phyloP scores from a whole-genome alignment of 53 echinoderm and acorn worm species.

The Hippasteria phrygiana region DNA sequence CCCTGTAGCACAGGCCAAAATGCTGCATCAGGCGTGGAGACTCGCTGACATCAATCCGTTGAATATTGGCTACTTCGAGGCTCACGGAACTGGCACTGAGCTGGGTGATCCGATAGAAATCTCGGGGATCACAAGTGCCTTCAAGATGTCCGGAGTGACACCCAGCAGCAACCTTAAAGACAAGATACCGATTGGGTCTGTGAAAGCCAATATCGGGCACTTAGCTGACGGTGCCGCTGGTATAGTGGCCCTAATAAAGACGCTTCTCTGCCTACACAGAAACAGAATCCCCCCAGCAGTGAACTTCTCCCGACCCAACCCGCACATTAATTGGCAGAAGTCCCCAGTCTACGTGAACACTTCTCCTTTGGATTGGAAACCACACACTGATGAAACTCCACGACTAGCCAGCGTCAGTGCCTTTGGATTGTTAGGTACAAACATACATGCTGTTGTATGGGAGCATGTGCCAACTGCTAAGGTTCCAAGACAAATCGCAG shows the following conservation, averaged over 20 bases:
- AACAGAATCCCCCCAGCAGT: conserved; percentile 20
- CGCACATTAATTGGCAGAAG: conserved; percentile 43
- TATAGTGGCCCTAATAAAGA: conserved; percentile 27
- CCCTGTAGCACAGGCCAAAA: conserved; percentile 38
- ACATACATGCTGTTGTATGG: conserved; percentile 19
- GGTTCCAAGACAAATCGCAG: background rate
- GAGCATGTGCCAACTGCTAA: background rate
- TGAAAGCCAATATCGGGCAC: conserved; percentile 41
- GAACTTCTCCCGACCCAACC: conserved; percentile 9
- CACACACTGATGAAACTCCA: conserved; percentile 15
- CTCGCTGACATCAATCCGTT: conserved; percentile 9
- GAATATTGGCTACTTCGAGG: conserved; percentile 34
- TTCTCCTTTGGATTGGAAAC: conserved; percentile 17
- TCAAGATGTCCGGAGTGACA: conserved; percentile 20
- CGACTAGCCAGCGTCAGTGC: conserved; percentile 43
- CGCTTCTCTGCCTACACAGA: conserved; percentile 13
- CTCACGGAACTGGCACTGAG: conserved; percentile 48
- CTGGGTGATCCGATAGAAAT: conserved; percentile 45
- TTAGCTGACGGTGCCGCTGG: conserved; percentile 45
- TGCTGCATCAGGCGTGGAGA: conserved; percentile 37
- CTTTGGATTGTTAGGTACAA: conserved; percentile 44
- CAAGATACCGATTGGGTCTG: conserved; percentile 52
- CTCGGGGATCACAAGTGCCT: conserved; percentile 35
- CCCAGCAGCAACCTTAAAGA: background rate
- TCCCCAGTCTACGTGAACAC: conserved; percentile 33